Percentiles rank a stretch among this genome's conserved stretches.
Conservation (phyloP, 2,797 vertebrate genomes). For the Eupleurogrammus muticus region DNA sequence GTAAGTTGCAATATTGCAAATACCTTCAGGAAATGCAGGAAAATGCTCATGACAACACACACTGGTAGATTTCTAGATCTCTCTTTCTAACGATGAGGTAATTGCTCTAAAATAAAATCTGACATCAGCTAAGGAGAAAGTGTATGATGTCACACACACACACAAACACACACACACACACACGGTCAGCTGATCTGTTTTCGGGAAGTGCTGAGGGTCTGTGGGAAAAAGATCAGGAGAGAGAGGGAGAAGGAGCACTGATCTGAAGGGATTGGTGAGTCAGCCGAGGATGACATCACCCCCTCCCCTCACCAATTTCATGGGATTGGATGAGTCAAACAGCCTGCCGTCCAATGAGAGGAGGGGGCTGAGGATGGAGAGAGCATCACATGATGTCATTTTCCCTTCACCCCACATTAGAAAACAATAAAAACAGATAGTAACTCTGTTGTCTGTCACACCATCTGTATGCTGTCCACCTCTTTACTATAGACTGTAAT, state of each 20-base stretch:
- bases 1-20: background rate
- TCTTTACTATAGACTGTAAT: no score
- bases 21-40: background rate
- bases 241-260: slow-evolving; percentile 14
- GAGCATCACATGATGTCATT: slow-evolving; percentile 20
- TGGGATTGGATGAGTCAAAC: slow-evolving; percentile 71
- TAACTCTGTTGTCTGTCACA: no score
- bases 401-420: background rate
- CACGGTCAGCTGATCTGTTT: slow-evolving; percentile 53
- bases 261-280: slow-evolving; percentile 77
- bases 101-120: slow-evolving; percentile 50
- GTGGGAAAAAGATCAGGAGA: slow-evolving; percentile 8
- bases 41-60: background rate
- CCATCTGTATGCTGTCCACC: no score
- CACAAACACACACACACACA: slow-evolving; percentile 15
- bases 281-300: slow-evolving; percentile 73
- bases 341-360: slow-evolving; percentile 47
- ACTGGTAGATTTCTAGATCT: background rate
- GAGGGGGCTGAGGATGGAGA: slow-evolving; percentile 25
- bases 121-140: slow-evolving; percentile 59
- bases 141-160: slow-evolving; percentile 34
- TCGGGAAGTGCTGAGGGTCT: slow-evolving; percentile 37
- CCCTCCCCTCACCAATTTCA: slow-evolving; percentile 28
- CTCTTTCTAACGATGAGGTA: slow-evolving; percentile 44
- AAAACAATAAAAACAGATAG: slow-evolving; percentile 13